Evolutionary conservation across 2,888 invertebrate genomes (phyloP).

Genomic region (Atrina japonica): DNA sequence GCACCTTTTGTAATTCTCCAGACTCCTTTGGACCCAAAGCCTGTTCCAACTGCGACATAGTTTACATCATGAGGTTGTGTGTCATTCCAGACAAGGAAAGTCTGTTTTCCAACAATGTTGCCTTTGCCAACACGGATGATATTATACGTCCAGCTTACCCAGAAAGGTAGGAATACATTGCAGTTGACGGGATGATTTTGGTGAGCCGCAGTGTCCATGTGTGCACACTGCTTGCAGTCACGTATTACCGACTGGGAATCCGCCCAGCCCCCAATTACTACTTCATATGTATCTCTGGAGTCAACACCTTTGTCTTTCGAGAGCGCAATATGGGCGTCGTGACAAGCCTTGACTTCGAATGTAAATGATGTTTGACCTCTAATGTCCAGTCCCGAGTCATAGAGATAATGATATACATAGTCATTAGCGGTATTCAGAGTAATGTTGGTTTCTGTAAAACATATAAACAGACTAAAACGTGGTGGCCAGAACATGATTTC

Average conservation of each 20-base stretch:
- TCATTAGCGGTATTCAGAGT: slow-evolving; percentile 47
- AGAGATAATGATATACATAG: slow-evolving; percentile 56
- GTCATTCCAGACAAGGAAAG: slow-evolving; percentile 66
- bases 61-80: slow-evolving; percentile 63
- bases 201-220: slow-evolving; percentile 46
- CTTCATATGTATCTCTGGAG: slow-evolving; percentile 88
- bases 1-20: slow-evolving; percentile 59
- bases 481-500: too few relatives aligned
- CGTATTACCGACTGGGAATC: slow-evolving; percentile 86
- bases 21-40: slow-evolving; percentile 61
- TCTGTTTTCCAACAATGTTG: slow-evolving; percentile 49
- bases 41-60: slow-evolving; percentile 63
- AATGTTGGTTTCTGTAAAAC: slow-evolving; percentile 38
- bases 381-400: slow-evolving; percentile 52
- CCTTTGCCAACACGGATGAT: slow-evolving; percentile 61
- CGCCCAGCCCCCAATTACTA: slow-evolving; percentile 94
- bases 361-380: slow-evolving; percentile 51
- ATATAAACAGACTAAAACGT: background rate
- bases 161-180: slow-evolving; percentile 54
- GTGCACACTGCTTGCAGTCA: slow-evolving; percentile 61
- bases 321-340: slow-evolving; percentile 93
- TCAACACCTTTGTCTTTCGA: slow-evolving; percentile 84
- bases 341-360: slow-evolving; percentile 89
- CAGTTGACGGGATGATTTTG: slow-evolving; percentile 56
- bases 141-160: slow-evolving; percentile 64